Evolutionary conservation across 2,888 invertebrate genomes (phyloP).

Genomic region (Argyresthia goedartella): DNA sequence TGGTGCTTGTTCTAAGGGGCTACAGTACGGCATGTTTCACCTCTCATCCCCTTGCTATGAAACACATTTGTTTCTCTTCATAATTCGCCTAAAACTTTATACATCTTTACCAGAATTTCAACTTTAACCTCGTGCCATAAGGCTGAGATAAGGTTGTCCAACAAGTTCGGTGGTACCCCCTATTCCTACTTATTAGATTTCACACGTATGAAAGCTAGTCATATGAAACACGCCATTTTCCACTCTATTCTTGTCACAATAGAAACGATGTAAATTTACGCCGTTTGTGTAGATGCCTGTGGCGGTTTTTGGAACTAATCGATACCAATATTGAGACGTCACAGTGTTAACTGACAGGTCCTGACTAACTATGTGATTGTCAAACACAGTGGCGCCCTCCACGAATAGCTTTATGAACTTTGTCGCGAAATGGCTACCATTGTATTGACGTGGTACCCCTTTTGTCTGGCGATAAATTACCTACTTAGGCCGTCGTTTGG

Average conservation of each 20-base stretch:
- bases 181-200: slow-evolving; percentile 63
- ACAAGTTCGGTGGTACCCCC: slow-evolving; percentile 20
- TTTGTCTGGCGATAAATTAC: slow-evolving; percentile 55
- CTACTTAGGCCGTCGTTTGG: slow-evolving; percentile 52
- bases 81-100: slow-evolving; percentile 38
- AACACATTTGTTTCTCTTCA: slow-evolving; percentile 48
- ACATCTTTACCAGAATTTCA: too few relatives aligned
- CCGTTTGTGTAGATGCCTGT: too few relatives aligned
- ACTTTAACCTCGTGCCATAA: too few relatives aligned
- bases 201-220: slow-evolving; percentile 53
- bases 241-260: slow-evolving; percentile 29
- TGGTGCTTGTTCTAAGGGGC: too few relatives aligned
- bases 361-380: too few relatives aligned
- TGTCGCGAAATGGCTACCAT: background rate
- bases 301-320: background rate
- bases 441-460: slow-evolving; percentile 27
- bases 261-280: background rate
- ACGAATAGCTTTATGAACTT: too few relatives aligned
- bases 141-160: too few relatives aligned
- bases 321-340: slow-evolving; percentile 3
- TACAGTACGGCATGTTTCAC: too few relatives aligned
- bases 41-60: too few relatives aligned
- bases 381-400: too few relatives aligned
- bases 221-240: slow-evolving; percentile 43
- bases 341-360: background rate